Conservation (phyloP, 1,140 invertebrate species). For the Drosophila ananassae region DNA sequence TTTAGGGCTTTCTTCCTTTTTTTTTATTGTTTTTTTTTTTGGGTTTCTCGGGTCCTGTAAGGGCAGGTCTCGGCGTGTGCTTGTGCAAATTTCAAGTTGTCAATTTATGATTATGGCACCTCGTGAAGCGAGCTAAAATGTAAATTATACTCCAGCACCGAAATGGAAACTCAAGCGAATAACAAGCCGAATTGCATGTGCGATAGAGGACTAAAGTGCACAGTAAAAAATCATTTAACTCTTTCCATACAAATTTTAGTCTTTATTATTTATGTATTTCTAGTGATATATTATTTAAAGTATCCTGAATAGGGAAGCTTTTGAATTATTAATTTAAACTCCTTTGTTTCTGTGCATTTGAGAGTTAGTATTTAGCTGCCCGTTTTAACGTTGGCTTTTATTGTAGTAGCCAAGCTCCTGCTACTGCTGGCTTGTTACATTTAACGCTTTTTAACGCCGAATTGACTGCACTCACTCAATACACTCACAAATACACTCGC, state of each 20-base stretch:
- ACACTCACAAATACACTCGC: conserved; percentile 21
- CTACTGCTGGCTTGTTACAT: conserved; percentile 55
- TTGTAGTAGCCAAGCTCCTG: conserved; percentile 35
- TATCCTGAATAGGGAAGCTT: too few relatives aligned
- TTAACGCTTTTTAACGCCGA: conserved; percentile 79
- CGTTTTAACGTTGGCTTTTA: conserved; percentile 70
- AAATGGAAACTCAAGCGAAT: conserved; percentile 75
- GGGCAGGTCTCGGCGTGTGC: conserved; percentile 37
- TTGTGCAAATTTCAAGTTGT: conserved; percentile 82
- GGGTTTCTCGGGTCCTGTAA: background rate
- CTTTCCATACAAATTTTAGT: too few relatives aligned
- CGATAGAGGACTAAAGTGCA: conserved; percentile 1
- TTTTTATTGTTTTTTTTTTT: conserved; percentile 8
- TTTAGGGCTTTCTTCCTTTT: background rate
- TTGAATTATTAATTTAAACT: too few relatives aligned
- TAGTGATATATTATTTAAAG: too few relatives aligned
- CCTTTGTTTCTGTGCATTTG: conserved; percentile 1
- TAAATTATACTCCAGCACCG: conserved; percentile 72
- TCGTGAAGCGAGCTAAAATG: conserved; percentile 77
- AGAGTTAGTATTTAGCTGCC: conserved; percentile 45
- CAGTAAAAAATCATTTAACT: background rate
- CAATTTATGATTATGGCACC: conserved; percentile 83
- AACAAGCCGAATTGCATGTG: conserved; percentile 72
- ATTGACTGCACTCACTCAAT: conserved; percentile 59
- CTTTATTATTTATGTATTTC: too few relatives aligned